Conservation (phyloP, 2,888 invertebrate species). For the Atethmia centrago region DNA sequence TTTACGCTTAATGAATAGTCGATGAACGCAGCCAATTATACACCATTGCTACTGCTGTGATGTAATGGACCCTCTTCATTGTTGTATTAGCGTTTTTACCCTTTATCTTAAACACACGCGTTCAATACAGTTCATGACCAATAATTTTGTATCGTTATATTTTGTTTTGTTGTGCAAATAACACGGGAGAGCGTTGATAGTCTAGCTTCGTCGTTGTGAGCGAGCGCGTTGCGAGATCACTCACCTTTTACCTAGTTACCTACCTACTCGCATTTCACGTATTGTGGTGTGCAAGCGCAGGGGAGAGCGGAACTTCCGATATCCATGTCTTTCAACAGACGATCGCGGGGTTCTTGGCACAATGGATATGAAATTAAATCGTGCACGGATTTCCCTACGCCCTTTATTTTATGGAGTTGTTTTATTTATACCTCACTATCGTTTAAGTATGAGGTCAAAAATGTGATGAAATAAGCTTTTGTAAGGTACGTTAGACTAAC, state of each 20-base stretch:
- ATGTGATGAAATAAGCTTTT: not conserved
- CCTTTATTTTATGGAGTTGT: constrained; percentile 22
- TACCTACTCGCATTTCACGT: constrained; percentile 73
- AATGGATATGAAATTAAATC: constrained; percentile 38
- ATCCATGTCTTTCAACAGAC: constrained; percentile 49
- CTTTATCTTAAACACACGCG: constrained; percentile 23
- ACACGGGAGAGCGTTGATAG: constrained; percentile 50
- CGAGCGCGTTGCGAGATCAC: constrained; percentile 68
- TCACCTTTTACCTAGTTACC: constrained; percentile 80
- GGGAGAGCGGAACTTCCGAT: constrained; percentile 67
- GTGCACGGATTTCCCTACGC: constrained; percentile 23
- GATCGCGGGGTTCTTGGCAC: constrained; percentile 27
- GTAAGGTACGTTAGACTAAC: not conserved
- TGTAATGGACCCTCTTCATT: constrained; percentile 65
- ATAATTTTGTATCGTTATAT: constrained; percentile 15
- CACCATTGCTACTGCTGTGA: constrained; percentile 74
- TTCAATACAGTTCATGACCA: constrained; percentile 33
- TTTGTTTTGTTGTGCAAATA: constrained; percentile 56
- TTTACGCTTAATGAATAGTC: constrained; percentile 76
- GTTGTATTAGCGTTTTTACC: constrained; percentile 42
- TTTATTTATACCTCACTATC: not conserved
- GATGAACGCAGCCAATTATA: constrained; percentile 74
- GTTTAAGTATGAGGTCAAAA: not conserved
- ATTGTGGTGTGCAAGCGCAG: constrained; percentile 58
- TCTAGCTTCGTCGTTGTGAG: constrained; percentile 40